These are phyloP conservation scores for Vanessa cardui DNA, from an alignment of 2,888 invertebrate species.

Conservation along the genomic window DNA sequence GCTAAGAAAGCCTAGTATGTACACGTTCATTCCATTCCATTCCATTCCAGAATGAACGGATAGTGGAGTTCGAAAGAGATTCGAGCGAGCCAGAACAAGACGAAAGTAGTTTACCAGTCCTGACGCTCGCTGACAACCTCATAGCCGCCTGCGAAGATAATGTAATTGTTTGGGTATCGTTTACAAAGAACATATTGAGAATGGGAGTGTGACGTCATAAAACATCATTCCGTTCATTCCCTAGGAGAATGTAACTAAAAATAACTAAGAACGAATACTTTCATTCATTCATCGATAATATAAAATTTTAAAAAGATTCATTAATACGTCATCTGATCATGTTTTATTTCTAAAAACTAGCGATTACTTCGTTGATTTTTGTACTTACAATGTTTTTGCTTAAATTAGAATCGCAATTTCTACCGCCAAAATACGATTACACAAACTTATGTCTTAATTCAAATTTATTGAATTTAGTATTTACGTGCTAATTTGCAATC, in stretches of 20 bases:
- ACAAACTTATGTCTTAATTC: too few relatives aligned
- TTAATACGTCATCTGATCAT: too few relatives aligned
- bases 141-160: conserved; percentile 66
- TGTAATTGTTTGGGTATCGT: conserved; percentile 79
- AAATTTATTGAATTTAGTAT: too few relatives aligned
- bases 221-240: not conserved
- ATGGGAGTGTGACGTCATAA: conserved; percentile 46
- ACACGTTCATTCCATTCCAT: too few relatives aligned
- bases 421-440: too few relatives aligned
- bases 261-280: not conserved
- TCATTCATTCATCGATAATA: too few relatives aligned
- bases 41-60: conserved; percentile 63
- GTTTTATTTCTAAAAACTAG: too few relatives aligned
- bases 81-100: conserved; percentile 46
- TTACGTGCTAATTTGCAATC: too few relatives aligned
- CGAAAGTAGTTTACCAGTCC: conserved; percentile 49
- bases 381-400: too few relatives aligned
- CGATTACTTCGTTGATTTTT: too few relatives aligned
- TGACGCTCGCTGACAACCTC: conserved; percentile 66
- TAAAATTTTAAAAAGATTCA: too few relatives aligned
- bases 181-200: conserved; percentile 59
- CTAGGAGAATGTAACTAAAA: not conserved
- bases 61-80: conserved; percentile 60
- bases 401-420: too few relatives aligned
- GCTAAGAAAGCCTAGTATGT: not conserved